Evolutionary conservation across 2,888 invertebrate species (phyloP), one percentile per base, ranked within the genome.

Genomic region (Bedellia somnulentella): DNA sequence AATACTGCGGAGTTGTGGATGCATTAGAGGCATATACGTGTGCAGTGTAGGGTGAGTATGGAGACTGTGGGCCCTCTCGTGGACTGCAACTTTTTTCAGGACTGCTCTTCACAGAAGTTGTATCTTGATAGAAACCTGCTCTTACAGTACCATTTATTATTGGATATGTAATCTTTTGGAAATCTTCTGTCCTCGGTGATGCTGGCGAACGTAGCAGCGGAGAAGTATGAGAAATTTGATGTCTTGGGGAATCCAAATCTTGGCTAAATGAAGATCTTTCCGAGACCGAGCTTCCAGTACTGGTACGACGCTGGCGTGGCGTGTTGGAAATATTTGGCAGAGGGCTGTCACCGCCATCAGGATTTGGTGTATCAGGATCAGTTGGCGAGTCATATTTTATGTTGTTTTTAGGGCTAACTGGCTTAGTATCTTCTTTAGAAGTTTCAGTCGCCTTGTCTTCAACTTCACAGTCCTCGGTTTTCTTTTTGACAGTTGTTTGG

Each of bases 81-180:
- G 89, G 89, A 50, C 89, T 89, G 47, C 87, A 87, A 41, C 87
- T 89, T 50, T 89, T 90, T 42, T 90, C 89, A 0, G 89, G 89
- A 44, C 89, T 89, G 45, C 87, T 87, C 52, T 88, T 88, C 3
- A 86, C 84, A 0, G 88, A 88, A n/a, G 87, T 83, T 1, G 87
- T 87, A 43, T 92, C 92, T 56, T 93, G 92, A 59, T 93, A 92
- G 56, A 93, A 93, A 3, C 92, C 92, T 18, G 90, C 91, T 41
- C 91, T 80, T 4, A 92, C 86, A 3, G 89, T 86, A 1, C 89
- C 89, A 47, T 90, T 90, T n/a, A 87, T 78, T 9, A 83, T 79
- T 0, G 87, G 83, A 50, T 87, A 84, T 4, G 85, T 78, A n/a
- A 83, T 80, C 41, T 81, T 81, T 44, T 82, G 81, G 37, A 81